Evolutionary conservation across 2,888 invertebrate genomes (phyloP).

Genomic region (Hermaeophaga mercurialis): DNA sequence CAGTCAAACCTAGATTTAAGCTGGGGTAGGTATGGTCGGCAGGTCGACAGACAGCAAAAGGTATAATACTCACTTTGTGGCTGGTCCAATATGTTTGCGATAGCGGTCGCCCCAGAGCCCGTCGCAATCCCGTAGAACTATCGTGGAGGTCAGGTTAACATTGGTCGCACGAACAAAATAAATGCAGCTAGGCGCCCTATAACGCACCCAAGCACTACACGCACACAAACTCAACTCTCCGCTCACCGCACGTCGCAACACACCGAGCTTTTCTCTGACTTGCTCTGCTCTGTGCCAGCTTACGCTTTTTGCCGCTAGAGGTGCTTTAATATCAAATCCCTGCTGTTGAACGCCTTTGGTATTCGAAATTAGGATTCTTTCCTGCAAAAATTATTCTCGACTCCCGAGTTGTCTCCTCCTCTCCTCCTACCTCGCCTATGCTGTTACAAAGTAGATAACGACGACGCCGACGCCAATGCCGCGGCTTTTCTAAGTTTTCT

Average conservation of each 20-base stretch:
- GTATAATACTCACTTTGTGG: conserved; percentile 54
- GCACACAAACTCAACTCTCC: conserved; percentile 48
- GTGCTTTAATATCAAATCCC: conserved; percentile 33
- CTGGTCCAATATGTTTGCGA: conserved; percentile 57
- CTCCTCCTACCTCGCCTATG: background rate
- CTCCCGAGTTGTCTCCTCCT: background rate
- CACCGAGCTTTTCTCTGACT: conserved; percentile 54
- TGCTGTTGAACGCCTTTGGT: background rate
- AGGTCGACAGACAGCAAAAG: too few relatives aligned
- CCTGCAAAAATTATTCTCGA: background rate
- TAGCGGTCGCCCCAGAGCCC: conserved; percentile 57
- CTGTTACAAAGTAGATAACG: background rate
- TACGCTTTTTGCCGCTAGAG: conserved; percentile 46
- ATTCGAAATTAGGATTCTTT: background rate
- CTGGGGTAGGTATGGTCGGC: conserved; percentile 5
- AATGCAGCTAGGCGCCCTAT: conserved; percentile 53
- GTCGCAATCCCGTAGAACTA: conserved; percentile 55
- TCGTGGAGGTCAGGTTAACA: conserved; percentile 58
- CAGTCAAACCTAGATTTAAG: background rate
- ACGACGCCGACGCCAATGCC: background rate
- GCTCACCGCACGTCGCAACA: conserved; percentile 50
- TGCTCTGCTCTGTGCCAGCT: conserved; percentile 49
- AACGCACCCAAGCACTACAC: conserved; percentile 57
- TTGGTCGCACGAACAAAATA: conserved; percentile 53
- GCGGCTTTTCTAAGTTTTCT: too few relatives aligned